Base-by-base conservation (phyloP, 2,888 invertebrate species). In the Lasioglossum leucozonium region DNA sequence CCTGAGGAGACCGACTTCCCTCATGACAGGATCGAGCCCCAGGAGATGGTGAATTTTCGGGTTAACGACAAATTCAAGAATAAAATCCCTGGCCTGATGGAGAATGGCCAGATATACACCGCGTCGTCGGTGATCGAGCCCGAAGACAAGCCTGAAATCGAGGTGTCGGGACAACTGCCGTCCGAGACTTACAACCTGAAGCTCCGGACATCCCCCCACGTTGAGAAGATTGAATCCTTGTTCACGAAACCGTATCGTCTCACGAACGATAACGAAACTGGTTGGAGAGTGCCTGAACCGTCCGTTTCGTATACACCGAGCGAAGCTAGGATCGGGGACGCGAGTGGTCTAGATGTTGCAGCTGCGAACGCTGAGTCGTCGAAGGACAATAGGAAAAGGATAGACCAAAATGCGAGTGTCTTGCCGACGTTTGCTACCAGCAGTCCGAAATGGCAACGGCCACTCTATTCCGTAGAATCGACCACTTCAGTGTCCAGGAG, bases 61-160 rank as follows among this genome's bases (percentile, higher is more conserved):
- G 91, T 93, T 0, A 94, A 94, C 74, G 93, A 93, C 8, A 94
- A 94, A 69, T 94, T 93, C 47, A 94, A 94, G 73, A 93, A 94
- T 51, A 93, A 94, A 30, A 90, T 93, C 4, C 91, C 93, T 0
- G 89, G 84, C 0, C 40, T 88, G 0, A 79, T 89, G 11, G 91
- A 92, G 2, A 84, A 82, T 0, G 84, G 82, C 0, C 67, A 84
- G 42, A 67, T 78, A 2, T 82, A 83, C 34, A 79, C 84, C 0
- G 81, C 71, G 8, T 26, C 72, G 3, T 62, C 79, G 1, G 0
- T n/a, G 13, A 30, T 26, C 10, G 1, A 18, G 1, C 3, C 37
- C 0, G 71, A 78, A 6, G 82, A 91, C 11, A 89, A 91, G 13
- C 90, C 93, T 0, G 92, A 92, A 0, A 93, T 94, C 34, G 95